Percentiles rank a stretch among this genome's conserved stretches.
Evolutionary conservation across 2,888 invertebrate species (phyloP).

Genomic region (Synergus gifuensis): DNA sequence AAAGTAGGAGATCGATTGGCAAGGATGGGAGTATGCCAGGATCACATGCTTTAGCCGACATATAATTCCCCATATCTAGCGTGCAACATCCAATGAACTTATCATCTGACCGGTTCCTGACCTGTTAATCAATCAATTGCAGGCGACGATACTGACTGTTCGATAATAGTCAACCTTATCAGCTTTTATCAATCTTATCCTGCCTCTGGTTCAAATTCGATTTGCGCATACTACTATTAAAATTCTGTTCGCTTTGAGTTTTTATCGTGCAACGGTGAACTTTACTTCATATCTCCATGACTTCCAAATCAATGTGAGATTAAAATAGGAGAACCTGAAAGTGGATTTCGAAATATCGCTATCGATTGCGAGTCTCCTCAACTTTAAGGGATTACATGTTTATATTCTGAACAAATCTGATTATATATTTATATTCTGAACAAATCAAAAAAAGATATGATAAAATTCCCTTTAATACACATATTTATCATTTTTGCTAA

Average conservation of each 20-base stretch:
- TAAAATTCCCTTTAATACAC: not conserved
- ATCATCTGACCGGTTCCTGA: conserved; percentile 26
- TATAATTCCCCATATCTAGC: not conserved
- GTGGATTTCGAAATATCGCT: not conserved
- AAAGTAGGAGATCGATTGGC: conserved; percentile 34
- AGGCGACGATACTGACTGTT: conserved; percentile 35
- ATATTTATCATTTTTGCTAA: no score
- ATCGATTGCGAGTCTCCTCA: conserved; percentile 7
- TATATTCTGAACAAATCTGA: no score
- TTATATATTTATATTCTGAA: no score
- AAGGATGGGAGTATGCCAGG: conserved; percentile 27
- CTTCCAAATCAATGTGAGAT: conserved; percentile 29
- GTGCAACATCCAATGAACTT: conserved; percentile 22
- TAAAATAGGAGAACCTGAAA: conserved; percentile 23
- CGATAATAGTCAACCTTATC: conserved; percentile 34
- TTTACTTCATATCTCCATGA: conserved; percentile 6
- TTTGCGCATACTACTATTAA: conserved; percentile 30
- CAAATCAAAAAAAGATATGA: no score
- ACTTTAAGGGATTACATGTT: conserved; percentile 24
- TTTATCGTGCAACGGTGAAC: conserved; percentile 11
- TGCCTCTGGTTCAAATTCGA: conserved; percentile 28
- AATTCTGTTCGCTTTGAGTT: conserved; percentile 13
- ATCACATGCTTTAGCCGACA: conserved; percentile 22
- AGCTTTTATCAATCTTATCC: conserved; percentile 37
- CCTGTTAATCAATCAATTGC: conserved; percentile 33